Evolutionary conservation across 2,113 vertebrate genomes (phyloP), one percentile per base, ranked within the genome.

Genomic region (Tetraodon nigroviridis): DNA sequence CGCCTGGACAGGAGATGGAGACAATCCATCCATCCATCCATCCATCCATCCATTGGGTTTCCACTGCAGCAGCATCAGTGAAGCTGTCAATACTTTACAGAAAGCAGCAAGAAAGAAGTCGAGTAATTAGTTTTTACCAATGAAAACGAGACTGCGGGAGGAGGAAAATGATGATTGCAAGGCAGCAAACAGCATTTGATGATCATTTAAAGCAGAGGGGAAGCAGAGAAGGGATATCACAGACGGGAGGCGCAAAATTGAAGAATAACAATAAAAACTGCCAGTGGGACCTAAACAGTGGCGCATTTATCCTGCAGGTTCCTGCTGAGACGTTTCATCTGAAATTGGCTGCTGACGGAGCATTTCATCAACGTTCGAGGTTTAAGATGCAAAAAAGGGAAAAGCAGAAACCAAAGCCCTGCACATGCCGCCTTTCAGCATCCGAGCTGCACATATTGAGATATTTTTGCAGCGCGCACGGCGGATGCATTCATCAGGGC

Each of bases 301-400:
- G 55, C 1, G 63, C 46, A 52, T 65, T 69, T 1, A 61, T 72
- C 21, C 60, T 21, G 45, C 41, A 41, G 68, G 37, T 48, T 50
- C 15, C 15, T 44, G 16, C 7, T 63, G 19, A 64, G 21, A 52
- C 45, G 48, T 66, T 62, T 19, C 32, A 59, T 74, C 55, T 73
- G 53, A 45, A 52, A 41, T 46, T 54, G 62, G 40, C 22, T 27
- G 42, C 48, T 60, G 42, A n/a, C 37, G 11, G 20, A 57, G 49
- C 41, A 32, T 50, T 61, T 37, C 15, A 45, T 32, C 15, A 51
- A 44, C 5, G 19, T 19, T 48, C 16, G 24, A 1, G 13, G 22
- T 6, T 15, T 24, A 42, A 57, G 44, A 53, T 61, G 53, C 58
- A 68, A 73, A n/a, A 53, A 55, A 19, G 24, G 24, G 21, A 27